Evolutionary conservation across 2,113 vertebrate species (phyloP).

Genomic region (Ictidomys tridecemlineatus): DNA sequence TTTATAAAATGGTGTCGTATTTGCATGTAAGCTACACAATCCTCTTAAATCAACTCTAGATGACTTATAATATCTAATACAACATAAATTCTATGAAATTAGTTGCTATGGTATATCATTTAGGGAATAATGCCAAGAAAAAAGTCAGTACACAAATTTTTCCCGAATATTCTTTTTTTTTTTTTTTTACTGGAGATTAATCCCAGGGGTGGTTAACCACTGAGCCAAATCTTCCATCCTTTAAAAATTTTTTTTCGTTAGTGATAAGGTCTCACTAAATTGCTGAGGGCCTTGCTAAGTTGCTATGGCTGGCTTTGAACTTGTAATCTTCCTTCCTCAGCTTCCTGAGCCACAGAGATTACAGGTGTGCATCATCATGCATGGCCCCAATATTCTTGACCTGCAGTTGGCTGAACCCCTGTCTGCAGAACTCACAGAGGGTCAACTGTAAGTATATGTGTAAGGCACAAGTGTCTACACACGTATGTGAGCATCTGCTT

Average conservation of each 20-base stretch:
- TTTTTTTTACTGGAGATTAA: too few relatives aligned
- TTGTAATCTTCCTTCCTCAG: too few relatives aligned
- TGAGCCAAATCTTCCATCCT: too few relatives aligned
- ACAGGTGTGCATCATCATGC: too few relatives aligned
- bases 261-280: too few relatives aligned
- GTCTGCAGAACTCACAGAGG: background rate
- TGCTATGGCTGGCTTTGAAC: too few relatives aligned
- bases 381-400: background rate
- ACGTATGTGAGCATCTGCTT: rapidly evolving
- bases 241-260: too few relatives aligned
- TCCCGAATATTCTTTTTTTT: too few relatives aligned
- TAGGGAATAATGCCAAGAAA: background rate
- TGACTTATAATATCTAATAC: background rate
- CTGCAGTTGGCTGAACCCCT: too few relatives aligned
- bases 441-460: background rate
- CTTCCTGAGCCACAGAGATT: too few relatives aligned
- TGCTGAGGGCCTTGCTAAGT: too few relatives aligned
- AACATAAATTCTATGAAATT: background rate
- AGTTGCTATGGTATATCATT: background rate
- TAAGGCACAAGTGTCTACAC: background rate
- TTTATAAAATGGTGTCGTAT: background rate
- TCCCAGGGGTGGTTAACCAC: too few relatives aligned
- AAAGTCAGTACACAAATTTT: background rate
- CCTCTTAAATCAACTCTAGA: background rate
- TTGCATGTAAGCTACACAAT: background rate